A percentile compares a stretch with the other conserved stretches of the same genome.
Conservation (phyloP, 2,888 invertebrate genomes). For the Uropetala carovei region DNA sequence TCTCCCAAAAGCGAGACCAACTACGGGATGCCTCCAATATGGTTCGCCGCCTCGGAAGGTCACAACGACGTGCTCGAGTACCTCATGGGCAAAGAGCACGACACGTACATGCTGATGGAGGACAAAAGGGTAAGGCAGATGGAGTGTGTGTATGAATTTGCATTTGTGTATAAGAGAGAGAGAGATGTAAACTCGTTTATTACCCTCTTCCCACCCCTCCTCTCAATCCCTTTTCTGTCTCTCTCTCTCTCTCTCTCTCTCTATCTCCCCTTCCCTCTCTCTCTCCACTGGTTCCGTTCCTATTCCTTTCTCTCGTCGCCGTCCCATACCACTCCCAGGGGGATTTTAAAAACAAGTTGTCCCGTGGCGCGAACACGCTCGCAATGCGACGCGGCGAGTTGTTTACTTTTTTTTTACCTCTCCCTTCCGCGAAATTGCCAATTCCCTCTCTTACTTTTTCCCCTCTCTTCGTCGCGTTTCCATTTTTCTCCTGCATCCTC, state of each 20-base stretch:
- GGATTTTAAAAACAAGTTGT: background rate
- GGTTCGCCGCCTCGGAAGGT: slow-evolving; percentile 98
- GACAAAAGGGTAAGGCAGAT: slow-evolving; percentile 85
- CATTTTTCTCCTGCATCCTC: background rate
- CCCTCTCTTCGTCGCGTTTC: background rate
- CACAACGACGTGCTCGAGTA: slow-evolving; percentile 97
- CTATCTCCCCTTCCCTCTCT: too few relatives aligned
- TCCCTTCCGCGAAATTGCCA: slow-evolving; percentile 12
- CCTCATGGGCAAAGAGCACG: slow-evolving; percentile 97
- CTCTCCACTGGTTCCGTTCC: background rate
- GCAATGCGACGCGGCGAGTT: background rate
- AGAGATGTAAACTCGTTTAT: too few relatives aligned
- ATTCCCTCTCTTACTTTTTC: background rate
- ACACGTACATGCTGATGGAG: slow-evolving; percentile 97
- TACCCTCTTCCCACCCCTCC: too few relatives aligned
- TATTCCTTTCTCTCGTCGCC: background rate
- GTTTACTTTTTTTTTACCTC: background rate
- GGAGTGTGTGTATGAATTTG: background rate
- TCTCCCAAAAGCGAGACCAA: slow-evolving; percentile 97
- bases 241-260: too few relatives aligned
- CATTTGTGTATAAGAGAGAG: background rate
- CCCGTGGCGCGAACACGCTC: slow-evolving; percentile 1
- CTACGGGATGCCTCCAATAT: slow-evolving; percentile 96
- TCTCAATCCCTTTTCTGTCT: too few relatives aligned
- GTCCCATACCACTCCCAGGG: background rate